phyloP scores from a whole-genome alignment of 1,140 invertebrate species.

The Leguminivora glycinivorella region DNA sequence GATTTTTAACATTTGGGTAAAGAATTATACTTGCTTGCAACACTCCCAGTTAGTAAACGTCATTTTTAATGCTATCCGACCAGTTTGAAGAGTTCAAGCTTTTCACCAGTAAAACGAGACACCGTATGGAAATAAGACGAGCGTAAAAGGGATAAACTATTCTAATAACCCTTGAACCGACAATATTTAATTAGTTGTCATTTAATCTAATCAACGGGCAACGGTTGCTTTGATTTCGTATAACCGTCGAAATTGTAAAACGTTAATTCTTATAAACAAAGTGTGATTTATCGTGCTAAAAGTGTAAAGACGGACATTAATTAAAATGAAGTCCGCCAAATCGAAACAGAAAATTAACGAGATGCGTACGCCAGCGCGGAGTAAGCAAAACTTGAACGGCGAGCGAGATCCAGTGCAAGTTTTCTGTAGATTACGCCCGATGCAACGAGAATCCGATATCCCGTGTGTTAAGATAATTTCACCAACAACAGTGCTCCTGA shows the following conservation, averaged over 20 bases:
- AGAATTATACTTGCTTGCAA: background rate
- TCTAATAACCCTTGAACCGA: background rate
- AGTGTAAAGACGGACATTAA: constrained; percentile 39
- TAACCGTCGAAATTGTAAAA: constrained; percentile 47
- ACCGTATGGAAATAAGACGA: constrained; percentile 16
- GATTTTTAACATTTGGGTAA: background rate
- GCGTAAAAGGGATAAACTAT: constrained; percentile 36
- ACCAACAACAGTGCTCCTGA: constrained; percentile 84
- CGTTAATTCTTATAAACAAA: constrained; percentile 33
- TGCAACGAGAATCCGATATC: constrained; percentile 82
- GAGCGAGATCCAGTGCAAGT: constrained; percentile 89
- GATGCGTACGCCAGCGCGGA: constrained; percentile 66
- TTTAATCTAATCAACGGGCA: constrained; percentile 45
- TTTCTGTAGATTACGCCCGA: constrained; percentile 89
- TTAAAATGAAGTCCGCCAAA: constrained; percentile 70
- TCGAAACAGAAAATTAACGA: constrained; percentile 70
- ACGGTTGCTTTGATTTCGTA: constrained; percentile 67
- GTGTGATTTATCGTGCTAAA: constrained; percentile 39
- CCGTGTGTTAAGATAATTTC: constrained; percentile 88
- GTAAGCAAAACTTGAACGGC: constrained; percentile 65
- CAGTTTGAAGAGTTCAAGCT: background rate
- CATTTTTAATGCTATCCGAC: background rate
- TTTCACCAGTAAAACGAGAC: constrained; percentile 10
- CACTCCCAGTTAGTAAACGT: background rate
- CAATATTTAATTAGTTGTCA: constrained; percentile 11